Evolutionary conservation across 2,797 vertebrate species (phyloP).

Genomic region (Sebastiscus tertius): DNA sequence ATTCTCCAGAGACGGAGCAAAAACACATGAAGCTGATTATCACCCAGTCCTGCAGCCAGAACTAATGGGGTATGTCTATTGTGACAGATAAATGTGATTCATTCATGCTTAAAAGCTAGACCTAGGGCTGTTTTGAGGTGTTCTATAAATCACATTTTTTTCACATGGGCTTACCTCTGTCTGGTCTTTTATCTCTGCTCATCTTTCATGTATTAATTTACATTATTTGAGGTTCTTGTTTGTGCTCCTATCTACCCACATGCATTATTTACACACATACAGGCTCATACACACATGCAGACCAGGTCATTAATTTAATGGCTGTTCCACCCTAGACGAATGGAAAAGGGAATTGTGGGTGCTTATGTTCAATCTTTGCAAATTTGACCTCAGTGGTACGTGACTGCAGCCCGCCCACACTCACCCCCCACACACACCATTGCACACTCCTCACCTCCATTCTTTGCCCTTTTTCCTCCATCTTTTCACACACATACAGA

Average conservation of each 20-base stretch:
- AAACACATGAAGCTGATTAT: constrained; percentile 19
- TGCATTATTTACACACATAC: constrained; percentile 40
- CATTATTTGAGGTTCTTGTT: constrained; percentile 23
- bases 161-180: not conserved
- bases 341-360: constrained; percentile 45
- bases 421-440: constrained; percentile 16
- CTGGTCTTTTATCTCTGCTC: not conserved
- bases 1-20: not conserved
- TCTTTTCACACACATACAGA: not conserved
- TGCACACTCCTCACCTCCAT: not conserved
- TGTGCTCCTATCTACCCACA: not conserved
- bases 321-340: constrained; percentile 50
- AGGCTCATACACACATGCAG: not conserved
- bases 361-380: constrained; percentile 59
- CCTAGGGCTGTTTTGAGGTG: constrained; percentile 4
- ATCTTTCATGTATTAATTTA: constrained; percentile 30
- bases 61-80: constrained; percentile 19
- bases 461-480: not conserved
- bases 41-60: not conserved
- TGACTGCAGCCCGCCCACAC: constrained; percentile 36
- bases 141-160: constrained; percentile 20
- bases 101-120: constrained; percentile 25
- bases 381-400: constrained; percentile 65
- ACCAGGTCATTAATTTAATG: constrained; percentile 57
- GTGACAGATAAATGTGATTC: constrained; percentile 30